These are phyloP conservation scores for Nannoperca obscura DNA, from an alignment of 2,797 vertebrate species.

Conservation along the genomic window DNA sequence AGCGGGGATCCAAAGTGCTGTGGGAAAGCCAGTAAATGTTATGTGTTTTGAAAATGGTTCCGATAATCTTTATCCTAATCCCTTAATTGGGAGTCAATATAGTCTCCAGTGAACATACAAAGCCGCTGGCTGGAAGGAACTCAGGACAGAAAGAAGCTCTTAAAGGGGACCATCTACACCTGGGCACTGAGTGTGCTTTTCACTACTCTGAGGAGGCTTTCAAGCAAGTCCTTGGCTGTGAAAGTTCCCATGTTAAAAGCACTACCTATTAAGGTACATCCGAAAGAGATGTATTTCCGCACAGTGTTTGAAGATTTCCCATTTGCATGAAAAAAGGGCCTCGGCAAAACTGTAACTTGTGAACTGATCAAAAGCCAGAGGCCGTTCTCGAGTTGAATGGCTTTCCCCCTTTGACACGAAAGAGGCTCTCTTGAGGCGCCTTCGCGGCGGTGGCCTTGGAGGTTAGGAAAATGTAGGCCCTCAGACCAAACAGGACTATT, in stretches of 20 bases:
- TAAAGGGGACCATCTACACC: slow-evolving; percentile 78
- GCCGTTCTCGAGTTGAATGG: slow-evolving; percentile 82
- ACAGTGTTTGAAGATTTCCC: slow-evolving; percentile 84
- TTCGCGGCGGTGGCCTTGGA: slow-evolving; percentile 85
- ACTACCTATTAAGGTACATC: slow-evolving; percentile 82
- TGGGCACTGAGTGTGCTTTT: slow-evolving; percentile 78
- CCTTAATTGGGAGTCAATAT: slow-evolving; percentile 84
- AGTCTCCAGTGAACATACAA: slow-evolving; percentile 71
- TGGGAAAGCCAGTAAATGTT: slow-evolving; percentile 78
- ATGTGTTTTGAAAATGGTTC: slow-evolving; percentile 80
- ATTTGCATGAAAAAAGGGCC: slow-evolving; percentile 88
- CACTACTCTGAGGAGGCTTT: slow-evolving; percentile 79
- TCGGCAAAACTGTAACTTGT: slow-evolving; percentile 88
- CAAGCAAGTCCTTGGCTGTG: slow-evolving; percentile 81
- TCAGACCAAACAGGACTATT: slow-evolving; percentile 80
- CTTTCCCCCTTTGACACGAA: slow-evolving; percentile 87
- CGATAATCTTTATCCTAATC: slow-evolving; percentile 81
- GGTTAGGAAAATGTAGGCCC: slow-evolving; percentile 86
- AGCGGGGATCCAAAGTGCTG: slow-evolving; percentile 59
- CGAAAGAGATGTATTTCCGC: slow-evolving; percentile 85
- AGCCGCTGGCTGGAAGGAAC: slow-evolving; percentile 66
- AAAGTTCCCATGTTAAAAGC: slow-evolving; percentile 84
- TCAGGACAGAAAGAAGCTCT: slow-evolving; percentile 62
- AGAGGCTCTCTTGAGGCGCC: slow-evolving; percentile 87
- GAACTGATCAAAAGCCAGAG: slow-evolving; percentile 89